Percentiles rank a stretch among this genome's conserved stretches.
These are phyloP conservation scores for Spatula clypeata DNA, from an alignment of 2,797 vertebrate species.

Conservation along the genomic window DNA sequence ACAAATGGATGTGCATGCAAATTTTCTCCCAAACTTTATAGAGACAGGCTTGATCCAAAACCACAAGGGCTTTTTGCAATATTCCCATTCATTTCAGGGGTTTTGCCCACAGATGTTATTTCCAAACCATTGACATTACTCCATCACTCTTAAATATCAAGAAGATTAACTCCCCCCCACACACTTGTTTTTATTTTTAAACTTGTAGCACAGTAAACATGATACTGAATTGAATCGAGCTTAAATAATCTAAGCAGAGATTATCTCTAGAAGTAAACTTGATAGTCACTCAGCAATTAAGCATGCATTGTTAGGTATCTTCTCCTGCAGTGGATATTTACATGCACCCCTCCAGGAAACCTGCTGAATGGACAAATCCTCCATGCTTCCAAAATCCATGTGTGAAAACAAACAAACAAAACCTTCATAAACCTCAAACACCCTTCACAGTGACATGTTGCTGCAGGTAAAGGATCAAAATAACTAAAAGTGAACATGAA, in stretches of 20 bases:
- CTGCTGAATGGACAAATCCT: not conserved
- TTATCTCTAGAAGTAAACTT: slow-evolving; percentile 11
- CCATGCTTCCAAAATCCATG: not conserved
- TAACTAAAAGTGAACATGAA: not conserved
- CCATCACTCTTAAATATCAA: not conserved
- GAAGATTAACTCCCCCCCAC: not conserved
- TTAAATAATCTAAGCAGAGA: not conserved
- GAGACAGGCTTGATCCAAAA: not conserved
- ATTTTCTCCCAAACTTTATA: not conserved
- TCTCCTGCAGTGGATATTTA: not conserved
- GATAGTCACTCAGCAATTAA: not conserved
- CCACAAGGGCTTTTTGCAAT: not conserved
- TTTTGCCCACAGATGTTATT: not conserved
- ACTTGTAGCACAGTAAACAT: not conserved
- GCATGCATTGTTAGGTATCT: not conserved
- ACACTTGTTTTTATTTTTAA: not conserved
- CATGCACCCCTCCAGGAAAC: not conserved
- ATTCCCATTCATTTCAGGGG: not conserved
- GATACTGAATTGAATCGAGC: not conserved
- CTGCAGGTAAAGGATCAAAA: not conserved
- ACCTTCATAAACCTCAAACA: not conserved
- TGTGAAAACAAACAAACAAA: not conserved
- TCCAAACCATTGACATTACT: not conserved
- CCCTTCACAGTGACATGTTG: not conserved
- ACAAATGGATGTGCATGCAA: slow-evolving; percentile 1